Evolutionary conservation across 2,888 invertebrate species (phyloP).

Genomic region (Apotomis betuletana): DNA sequence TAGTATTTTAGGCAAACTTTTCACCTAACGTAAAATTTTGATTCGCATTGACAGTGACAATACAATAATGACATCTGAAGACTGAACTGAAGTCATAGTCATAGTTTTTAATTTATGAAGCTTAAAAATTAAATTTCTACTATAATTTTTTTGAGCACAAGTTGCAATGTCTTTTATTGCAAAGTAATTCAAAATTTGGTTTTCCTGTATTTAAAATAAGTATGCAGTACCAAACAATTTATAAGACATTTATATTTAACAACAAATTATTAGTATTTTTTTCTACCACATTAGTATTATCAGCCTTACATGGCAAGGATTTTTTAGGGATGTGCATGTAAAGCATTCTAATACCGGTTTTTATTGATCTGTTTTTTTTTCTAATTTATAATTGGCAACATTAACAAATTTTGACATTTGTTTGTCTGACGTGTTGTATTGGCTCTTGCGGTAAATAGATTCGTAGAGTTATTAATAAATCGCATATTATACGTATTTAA

Average conservation of each 20-base stretch:
- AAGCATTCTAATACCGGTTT: constrained; percentile 16
- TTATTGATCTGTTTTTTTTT: background rate
- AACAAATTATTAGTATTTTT: too few species aligned
- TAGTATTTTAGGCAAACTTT: constrained; percentile 26
- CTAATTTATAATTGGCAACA: background rate
- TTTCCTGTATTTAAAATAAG: too few species aligned
- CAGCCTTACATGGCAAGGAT: constrained; percentile 12
- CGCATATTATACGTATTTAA: constrained; percentile 7
- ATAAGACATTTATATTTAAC: too few species aligned
- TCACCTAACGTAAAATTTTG: constrained; percentile 38
- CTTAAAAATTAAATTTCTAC: constrained; percentile 10
- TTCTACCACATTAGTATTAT: too few species aligned
- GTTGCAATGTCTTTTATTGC: too few species aligned
- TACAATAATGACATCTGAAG: background rate
- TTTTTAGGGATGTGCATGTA: constrained; percentile 4
- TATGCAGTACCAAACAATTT: too few species aligned
- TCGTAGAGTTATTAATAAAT: constrained; percentile 4
- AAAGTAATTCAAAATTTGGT: too few species aligned
- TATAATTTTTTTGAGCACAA: background rate
- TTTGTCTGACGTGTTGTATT: constrained; percentile 39
- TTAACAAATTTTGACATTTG: constrained; percentile 17
- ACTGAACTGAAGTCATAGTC: too few species aligned
- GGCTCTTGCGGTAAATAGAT: constrained; percentile 17
- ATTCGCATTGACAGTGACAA: constrained; percentile 31
- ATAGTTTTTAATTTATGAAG: constrained; percentile 5